Evolutionary conservation across 2,888 invertebrate genomes (phyloP), one percentile per base, ranked within the genome.

Genomic region (Drosophila quinaria): DNA sequence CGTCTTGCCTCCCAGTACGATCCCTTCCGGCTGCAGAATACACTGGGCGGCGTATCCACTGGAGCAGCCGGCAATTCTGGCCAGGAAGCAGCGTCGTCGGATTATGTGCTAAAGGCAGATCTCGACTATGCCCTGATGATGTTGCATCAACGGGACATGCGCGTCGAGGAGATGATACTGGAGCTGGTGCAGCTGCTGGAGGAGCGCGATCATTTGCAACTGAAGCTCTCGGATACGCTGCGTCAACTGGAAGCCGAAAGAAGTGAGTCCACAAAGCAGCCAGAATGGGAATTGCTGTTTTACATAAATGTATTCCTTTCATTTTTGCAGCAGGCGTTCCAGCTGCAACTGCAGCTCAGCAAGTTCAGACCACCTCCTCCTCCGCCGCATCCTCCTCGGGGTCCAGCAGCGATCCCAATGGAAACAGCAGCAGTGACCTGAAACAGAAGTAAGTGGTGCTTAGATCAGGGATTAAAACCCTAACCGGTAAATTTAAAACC

Each of bases 81-180:
- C 6, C 58, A 52, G 33, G 79, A 76, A 0, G 37, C 82, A 0
- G 37, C 82, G 1, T 35, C 60, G 33, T 46, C 84, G 3, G 88
- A 83, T 39, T 81, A 76, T 60, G 90, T 92, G 3, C 87, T 91
- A 0, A 93, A 95, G 87, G 95, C 95, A 0, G 96, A 97, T 91
- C 92, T 97, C 58, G 97, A 97, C 89, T 93, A 97, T 56, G 97
- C 97, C 0, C 92, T 97, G 44, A 97, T 97, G 89, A 96, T 97
- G 95, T 93, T 97, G 56, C 97, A 98, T 91, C 97, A 97, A 89
- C 94, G 97, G 74, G 97, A 97, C 80, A 96, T 97, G 66, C 94
- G 97, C 1, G 97, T 97, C 91, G 97, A 97, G 89, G 97, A 97
- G 91, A 93, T 98, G 67, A 97, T 97, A 0, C 94, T 96, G 86